phyloP scores from a whole-genome alignment of 2,797 vertebrate species.

The Scolopax bukidnonensis region DNA sequence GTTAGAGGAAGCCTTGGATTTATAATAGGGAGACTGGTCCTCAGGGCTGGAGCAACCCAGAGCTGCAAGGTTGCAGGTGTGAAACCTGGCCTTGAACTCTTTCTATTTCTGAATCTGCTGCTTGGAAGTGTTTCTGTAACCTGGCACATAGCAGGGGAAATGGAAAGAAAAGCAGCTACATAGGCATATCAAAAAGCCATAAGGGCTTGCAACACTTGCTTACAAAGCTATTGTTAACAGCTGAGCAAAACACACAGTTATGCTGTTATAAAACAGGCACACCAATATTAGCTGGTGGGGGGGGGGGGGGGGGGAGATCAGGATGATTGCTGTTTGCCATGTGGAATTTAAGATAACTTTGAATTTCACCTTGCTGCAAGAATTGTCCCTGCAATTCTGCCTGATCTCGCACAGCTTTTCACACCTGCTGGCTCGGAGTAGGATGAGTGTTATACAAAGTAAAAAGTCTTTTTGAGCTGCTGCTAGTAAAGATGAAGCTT shows the following conservation, averaged over 20 bases:
- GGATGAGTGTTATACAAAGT: background rate
- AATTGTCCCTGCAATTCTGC: background rate
- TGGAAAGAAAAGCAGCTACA: conserved; percentile 58
- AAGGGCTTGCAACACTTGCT: conserved; percentile 32
- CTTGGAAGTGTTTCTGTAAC: conserved; percentile 64
- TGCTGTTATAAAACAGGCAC: background rate
- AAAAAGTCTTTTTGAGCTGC: background rate
- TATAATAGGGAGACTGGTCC: background rate
- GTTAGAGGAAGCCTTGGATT: background rate
- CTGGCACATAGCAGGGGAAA: conserved; percentile 50
- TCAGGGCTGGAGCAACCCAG: background rate
- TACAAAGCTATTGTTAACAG: conserved; percentile 48
- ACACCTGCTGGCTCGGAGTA: background rate
- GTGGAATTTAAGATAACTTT: background rate
- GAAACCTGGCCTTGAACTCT: conserved; percentile 66
- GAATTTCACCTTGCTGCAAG: background rate
- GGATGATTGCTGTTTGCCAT: background rate
- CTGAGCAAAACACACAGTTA: background rate
- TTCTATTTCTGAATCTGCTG: conserved; percentile 64
- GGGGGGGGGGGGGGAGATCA: background rate
- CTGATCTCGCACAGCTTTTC: background rate
- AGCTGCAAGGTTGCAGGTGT: conserved; percentile 53
- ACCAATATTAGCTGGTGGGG: background rate
- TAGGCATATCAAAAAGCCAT: conserved; percentile 40
- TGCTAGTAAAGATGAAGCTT: background rate